These are phyloP conservation scores for Andrena marginata DNA, from an alignment of 2,888 invertebrate genomes.

Conservation along the genomic window DNA sequence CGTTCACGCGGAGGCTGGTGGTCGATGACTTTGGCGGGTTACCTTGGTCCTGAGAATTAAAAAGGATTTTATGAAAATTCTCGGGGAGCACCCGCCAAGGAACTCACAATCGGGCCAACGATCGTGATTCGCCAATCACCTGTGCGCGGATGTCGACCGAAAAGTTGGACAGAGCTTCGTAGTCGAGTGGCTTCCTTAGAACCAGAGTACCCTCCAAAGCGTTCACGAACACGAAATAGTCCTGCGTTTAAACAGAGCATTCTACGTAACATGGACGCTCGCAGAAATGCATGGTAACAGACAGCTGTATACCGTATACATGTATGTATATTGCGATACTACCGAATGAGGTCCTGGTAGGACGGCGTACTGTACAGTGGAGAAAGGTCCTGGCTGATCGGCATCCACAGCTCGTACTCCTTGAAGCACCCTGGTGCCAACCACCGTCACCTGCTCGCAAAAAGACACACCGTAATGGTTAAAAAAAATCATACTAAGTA, in stretches of 20 bases:
- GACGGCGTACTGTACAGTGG: constrained; percentile 93
- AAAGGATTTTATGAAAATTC: not conserved
- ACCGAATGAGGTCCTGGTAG: constrained; percentile 92
- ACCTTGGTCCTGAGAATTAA: constrained; percentile 90
- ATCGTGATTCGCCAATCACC: too few relatives aligned
- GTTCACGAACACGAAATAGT: constrained; percentile 93
- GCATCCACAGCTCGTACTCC: constrained; percentile 92
- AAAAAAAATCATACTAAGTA: not conserved
- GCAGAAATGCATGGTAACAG: not conserved
- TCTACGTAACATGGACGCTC: not conserved
- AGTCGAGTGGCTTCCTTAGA: constrained; percentile 92
- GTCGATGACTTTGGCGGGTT: constrained; percentile 92
- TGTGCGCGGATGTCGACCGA: constrained; percentile 89
- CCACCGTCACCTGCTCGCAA: constrained; percentile 85
- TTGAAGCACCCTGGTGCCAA: constrained; percentile 90
- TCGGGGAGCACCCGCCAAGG: not conserved
- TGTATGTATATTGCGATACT: constrained; percentile 4
- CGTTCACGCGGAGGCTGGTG: constrained; percentile 91
- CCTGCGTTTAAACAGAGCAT: constrained; percentile 84
- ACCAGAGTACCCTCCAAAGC: constrained; percentile 94
- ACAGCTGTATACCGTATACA: too few relatives aligned
- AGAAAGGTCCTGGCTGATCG: constrained; percentile 95
- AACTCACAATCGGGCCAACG: not conserved
- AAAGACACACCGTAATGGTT: not conserved
- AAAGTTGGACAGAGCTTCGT: constrained; percentile 92